These are phyloP conservation scores for Nasonia vitripennis DNA, from an alignment of 1,140 invertebrate species.

Conservation along the genomic window DNA sequence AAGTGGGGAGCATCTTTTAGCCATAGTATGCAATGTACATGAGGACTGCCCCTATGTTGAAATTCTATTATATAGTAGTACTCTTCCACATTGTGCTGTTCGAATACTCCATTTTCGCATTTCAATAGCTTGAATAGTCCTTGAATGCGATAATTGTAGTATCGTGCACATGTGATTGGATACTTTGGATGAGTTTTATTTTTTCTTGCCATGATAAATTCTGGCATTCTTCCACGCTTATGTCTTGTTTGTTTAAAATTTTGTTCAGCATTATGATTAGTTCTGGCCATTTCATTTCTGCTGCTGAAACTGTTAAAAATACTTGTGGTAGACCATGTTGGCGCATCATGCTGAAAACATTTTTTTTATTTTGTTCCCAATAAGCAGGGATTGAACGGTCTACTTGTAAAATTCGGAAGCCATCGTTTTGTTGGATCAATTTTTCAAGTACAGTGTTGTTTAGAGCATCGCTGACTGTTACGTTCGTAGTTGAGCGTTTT, in stretches of 20 bases:
- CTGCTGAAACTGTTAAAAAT: slow-evolving; percentile 58
- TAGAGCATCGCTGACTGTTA: too few relatives aligned
- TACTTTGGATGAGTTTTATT: slow-evolving; percentile 50
- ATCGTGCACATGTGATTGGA: slow-evolving; percentile 54
- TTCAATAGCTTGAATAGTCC: slow-evolving; percentile 42
- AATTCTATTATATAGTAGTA: slow-evolving; percentile 70
- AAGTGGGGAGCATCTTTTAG: slow-evolving; percentile 57
- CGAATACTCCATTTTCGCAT: slow-evolving; percentile 49
- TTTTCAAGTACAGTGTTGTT: too few relatives aligned
- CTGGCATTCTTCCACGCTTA: slow-evolving; percentile 21
- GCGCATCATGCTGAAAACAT: slow-evolving; percentile 44
- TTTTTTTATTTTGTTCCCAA: slow-evolving; percentile 59
- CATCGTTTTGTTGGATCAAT: too few relatives aligned
- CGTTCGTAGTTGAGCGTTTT: too few relatives aligned
- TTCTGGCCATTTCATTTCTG: slow-evolving; percentile 60
- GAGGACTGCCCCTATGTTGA: slow-evolving; percentile 70
- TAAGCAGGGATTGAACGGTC: slow-evolving; percentile 54
- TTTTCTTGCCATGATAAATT: slow-evolving; percentile 50
- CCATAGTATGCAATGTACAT: slow-evolving; percentile 61
- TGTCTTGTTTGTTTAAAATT: slow-evolving; percentile 46
- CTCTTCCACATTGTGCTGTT: slow-evolving; percentile 49
- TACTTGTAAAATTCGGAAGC: slow-evolving; percentile 45
- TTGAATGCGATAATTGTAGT: slow-evolving; percentile 51
- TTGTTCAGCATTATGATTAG: slow-evolving; percentile 53
- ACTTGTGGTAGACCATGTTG: slow-evolving; percentile 28